phyloP scores from a whole-genome alignment of 2,113 vertebrate genomes.

The Ariopsis seemanni region DNA sequence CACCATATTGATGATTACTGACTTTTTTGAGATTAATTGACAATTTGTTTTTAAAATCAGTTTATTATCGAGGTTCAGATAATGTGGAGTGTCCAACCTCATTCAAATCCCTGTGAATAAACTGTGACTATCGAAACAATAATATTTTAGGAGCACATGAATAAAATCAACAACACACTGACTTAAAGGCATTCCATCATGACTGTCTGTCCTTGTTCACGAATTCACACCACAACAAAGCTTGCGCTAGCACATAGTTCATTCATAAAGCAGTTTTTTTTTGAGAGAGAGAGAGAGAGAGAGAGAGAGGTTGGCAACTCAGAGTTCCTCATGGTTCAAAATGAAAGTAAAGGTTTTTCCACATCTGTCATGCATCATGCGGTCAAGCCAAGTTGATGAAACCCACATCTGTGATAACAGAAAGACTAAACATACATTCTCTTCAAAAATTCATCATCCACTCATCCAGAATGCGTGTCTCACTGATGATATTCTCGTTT shows the following conservation, averaged over 20 bases:
- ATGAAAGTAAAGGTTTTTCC: neutral
- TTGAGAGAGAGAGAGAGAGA: too few species aligned
- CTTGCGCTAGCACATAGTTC: neutral
- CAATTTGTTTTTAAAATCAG: neutral
- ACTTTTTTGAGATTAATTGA: neutral
- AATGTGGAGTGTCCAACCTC: neutral
- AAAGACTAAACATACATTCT: constrained; percentile 26
- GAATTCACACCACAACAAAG: neutral
- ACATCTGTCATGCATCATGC: neutral
- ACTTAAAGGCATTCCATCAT: neutral
- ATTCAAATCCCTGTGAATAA: neutral
- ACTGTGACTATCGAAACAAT: neutral
- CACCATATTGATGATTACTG: neutral
- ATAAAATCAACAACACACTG: neutral
- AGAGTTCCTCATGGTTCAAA: neutral
- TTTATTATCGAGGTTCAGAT: neutral
- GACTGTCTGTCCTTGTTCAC: neutral
- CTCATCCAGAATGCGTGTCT: neutral
- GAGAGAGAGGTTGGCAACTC: neutral
- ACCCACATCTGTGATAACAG: neutral
- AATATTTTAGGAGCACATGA: neutral
- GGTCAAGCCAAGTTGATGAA: neutral
- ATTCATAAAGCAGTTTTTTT: neutral
- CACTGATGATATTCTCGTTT: neutral
- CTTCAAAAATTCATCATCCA: neutral